Evolutionary conservation across 2,113 vertebrate genomes (phyloP).

Genomic region (Theristicus caerulescens): DNA sequence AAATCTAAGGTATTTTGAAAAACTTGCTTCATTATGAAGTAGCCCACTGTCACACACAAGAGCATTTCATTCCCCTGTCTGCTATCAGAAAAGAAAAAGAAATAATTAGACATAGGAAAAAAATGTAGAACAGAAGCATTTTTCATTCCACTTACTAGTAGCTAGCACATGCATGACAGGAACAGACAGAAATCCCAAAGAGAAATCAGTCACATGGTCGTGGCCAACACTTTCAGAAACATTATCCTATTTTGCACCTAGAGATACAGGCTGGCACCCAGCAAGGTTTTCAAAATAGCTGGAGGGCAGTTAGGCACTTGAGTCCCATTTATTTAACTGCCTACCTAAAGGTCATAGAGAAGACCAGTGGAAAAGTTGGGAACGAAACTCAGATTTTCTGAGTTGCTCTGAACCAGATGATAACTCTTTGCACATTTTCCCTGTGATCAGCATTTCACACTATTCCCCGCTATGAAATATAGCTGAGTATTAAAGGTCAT

Average conservation of each 20-base stretch:
- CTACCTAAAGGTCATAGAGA: background rate
- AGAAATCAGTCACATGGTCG: background rate
- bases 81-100: background rate
- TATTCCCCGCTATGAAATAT: background rate
- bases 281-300: background rate
- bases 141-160: background rate
- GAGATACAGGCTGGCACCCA: background rate
- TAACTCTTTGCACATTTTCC: background rate
- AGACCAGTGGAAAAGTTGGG: background rate
- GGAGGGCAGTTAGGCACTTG: background rate
- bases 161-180: background rate
- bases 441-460: background rate
- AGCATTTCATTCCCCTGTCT: slow-evolving; percentile 1
- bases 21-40: slow-evolving; percentile 32
- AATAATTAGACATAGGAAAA: background rate
- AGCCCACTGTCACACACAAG: background rate
- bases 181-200: background rate
- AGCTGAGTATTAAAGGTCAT: slow-evolving; percentile 4
- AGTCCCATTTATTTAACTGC: background rate
- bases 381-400: background rate
- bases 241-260: background rate
- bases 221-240: background rate
- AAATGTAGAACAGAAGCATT: slow-evolving; percentile 2
- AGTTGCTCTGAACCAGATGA: background rate
- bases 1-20: slow-evolving; percentile 35